Evolutionary conservation across 2,888 invertebrate genomes (phyloP).

Genomic region (Deroplatys truncata): DNA sequence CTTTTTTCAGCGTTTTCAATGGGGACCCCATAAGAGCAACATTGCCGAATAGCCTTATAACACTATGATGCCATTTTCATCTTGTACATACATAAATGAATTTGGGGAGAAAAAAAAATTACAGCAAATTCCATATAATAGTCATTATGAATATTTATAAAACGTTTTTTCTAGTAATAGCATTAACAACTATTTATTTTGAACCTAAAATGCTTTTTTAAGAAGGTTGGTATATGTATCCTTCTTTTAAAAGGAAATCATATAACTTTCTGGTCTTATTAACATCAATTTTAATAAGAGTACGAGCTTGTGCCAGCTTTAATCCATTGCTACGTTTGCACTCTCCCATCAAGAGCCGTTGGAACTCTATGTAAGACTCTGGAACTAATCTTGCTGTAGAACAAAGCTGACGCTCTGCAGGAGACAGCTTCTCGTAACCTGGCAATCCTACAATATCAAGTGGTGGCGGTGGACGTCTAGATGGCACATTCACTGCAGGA

Average conservation of each 20-base stretch:
- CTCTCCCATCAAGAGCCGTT: conserved; percentile 67
- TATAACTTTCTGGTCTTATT: conserved; percentile 77
- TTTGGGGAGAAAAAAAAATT: too few relatives aligned
- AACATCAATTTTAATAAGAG: conserved; percentile 86
- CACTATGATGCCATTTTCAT: too few relatives aligned
- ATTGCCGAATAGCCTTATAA: too few relatives aligned
- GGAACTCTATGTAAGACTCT: conserved; percentile 72
- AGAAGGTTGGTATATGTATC: conserved; percentile 55
- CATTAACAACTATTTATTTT: too few relatives aligned
- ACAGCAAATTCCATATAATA: too few relatives aligned
- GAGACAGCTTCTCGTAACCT: conserved; percentile 68
- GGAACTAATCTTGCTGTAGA: conserved; percentile 71
- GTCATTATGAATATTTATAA: too few relatives aligned
- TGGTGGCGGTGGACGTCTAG: conserved; percentile 46
- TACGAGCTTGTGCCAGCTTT: conserved; percentile 75
- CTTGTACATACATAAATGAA: too few relatives aligned
- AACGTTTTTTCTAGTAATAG: too few relatives aligned
- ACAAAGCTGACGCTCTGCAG: conserved; percentile 72
- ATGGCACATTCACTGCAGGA: not conserved
- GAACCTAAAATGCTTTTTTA: not conserved
- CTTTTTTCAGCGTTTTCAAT: too few relatives aligned
- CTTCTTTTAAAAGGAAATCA: conserved; percentile 69
- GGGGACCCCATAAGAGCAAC: too few relatives aligned
- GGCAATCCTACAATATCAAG: conserved; percentile 70
- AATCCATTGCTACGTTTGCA: conserved; percentile 71